Evolutionary conservation across 2,797 vertebrate genomes (phyloP).

Genomic region (Enteromius argenteus): DNA sequence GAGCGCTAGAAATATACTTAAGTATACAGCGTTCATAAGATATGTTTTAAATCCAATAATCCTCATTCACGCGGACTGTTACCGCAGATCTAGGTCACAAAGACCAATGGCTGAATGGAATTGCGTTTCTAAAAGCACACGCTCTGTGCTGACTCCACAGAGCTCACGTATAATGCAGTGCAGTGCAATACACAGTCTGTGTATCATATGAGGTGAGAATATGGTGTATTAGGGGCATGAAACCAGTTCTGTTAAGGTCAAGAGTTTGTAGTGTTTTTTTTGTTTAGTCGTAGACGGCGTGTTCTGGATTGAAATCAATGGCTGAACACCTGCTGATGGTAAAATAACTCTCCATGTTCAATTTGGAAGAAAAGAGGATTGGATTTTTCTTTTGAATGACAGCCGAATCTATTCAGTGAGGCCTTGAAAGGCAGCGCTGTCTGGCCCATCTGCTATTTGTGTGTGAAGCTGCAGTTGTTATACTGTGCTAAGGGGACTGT

Average conservation of each 20-base stretch:
- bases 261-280: slow-evolving; percentile 1
- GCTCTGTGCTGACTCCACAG: not conserved
- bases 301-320: slow-evolving; percentile 23
- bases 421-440: slow-evolving; percentile 30
- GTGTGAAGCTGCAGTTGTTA: slow-evolving; percentile 33
- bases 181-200: not conserved
- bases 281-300: not conserved
- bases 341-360: slow-evolving; percentile 21
- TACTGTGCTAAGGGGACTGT: slow-evolving; percentile 11
- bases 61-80: slow-evolving; percentile 27
- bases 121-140: not conserved
- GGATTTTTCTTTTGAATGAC: slow-evolving; percentile 47
- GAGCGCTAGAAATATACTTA: not conserved
- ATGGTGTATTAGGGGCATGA: not conserved
- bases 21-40: slow-evolving; percentile 18
- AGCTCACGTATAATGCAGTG: not conserved
- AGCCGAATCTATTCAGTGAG: slow-evolving; percentile 26
- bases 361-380: slow-evolving; percentile 30
- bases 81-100: slow-evolving; percentile 34
- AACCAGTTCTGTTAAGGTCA: slow-evolving; percentile 20
- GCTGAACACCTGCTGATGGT: slow-evolving; percentile 39
- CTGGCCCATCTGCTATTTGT: not conserved
- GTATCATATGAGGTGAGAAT: not conserved
- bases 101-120: slow-evolving; percentile 26
- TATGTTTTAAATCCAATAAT: slow-evolving; percentile 46